Conservation (phyloP, 2,113 vertebrate species). For the Apeltes quadracus region DNA sequence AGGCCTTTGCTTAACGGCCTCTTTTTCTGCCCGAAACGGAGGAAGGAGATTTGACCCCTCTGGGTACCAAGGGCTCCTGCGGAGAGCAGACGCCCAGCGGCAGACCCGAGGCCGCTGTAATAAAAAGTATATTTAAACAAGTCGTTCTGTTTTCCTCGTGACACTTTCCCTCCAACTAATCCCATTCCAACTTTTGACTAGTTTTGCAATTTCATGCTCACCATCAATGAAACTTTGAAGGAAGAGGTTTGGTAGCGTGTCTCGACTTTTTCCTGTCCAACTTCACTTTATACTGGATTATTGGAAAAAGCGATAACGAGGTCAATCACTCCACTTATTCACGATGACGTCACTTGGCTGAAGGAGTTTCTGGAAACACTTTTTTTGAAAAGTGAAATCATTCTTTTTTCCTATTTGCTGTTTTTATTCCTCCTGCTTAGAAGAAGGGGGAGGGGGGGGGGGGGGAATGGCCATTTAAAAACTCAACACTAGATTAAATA, state of each 20-base stretch:
- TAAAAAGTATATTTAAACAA: slow-evolving; percentile 27
- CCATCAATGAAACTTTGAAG: too few species aligned
- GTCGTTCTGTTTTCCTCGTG: not conserved
- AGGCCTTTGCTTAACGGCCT: slow-evolving; percentile 51
- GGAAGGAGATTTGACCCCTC: slow-evolving; percentile 71
- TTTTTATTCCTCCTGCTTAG: slow-evolving; percentile 17
- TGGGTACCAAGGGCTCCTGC: slow-evolving; percentile 66
- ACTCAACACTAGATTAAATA: slow-evolving; percentile 53
- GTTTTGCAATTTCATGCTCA: slow-evolving; percentile 6
- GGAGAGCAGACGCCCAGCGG: slow-evolving; percentile 59
- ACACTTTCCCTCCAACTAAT: slow-evolving; percentile 1
- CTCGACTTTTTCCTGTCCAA: slow-evolving; percentile 3
- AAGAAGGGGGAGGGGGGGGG: not conserved
- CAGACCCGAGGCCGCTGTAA: slow-evolving; percentile 62
- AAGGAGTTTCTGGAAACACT: slow-evolving; percentile 34
- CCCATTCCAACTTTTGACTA: slow-evolving; percentile 21
- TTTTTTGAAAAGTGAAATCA: slow-evolving; percentile 50
- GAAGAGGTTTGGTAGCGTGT: not conserved
- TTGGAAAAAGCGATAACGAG: slow-evolving; percentile 33
- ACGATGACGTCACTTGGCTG: slow-evolving; percentile 54
- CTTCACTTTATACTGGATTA: slow-evolving; percentile 14
- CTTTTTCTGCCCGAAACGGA: slow-evolving; percentile 56
- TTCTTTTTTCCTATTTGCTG: slow-evolving; percentile 22
- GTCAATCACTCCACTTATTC: slow-evolving; percentile 21
- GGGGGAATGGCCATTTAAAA: slow-evolving; percentile 21